Evolutionary conservation across 1,140 invertebrate species (phyloP), one percentile per base, ranked within the genome.

Genomic region (Fopius arisanus): DNA sequence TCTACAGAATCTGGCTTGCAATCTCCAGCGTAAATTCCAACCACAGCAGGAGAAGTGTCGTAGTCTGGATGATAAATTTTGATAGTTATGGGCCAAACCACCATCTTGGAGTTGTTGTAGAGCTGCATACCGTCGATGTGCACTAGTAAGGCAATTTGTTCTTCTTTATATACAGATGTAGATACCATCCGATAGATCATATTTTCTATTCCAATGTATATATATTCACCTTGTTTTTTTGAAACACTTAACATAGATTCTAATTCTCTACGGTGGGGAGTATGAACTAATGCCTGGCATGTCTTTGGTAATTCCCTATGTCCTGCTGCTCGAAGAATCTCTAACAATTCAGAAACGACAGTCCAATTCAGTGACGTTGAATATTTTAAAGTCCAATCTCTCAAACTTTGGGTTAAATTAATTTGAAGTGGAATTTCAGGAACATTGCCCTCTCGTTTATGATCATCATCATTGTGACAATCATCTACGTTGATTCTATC

Each of bases 101-200:
- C n/a, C 68, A 81, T 9, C 51, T 83, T n/a, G 14, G 73, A 31
- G 71, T 75, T 31, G 69, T 77, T n/a, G 72, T 72, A 70, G 41
- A 74, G 19, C 23, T 73, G 43, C 37, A 66, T 31, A 72, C 72
- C 19, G 78, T 77, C 28, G 9, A 69, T 40, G 73, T 77, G 70
- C 77, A 78, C 19, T 3, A 75, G n/a, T 16, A 78, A 2, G 41
- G 14, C 26, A 37, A 78, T 74, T 43, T 59, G 9, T 12, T 72
- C 21, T 2, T 73, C 65, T 28, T n/a, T 41, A 37, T 74, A 75
- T 37, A 63, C 6, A 62, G 67, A 37, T 37, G 72, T 41, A 41
- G 72, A 26, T 29, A 78, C 70, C 0, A 29, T 70, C 0, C 62
- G 1, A n/a, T 72, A 14, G 10, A 78, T 12, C 1, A 19, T 19